Conservation (phyloP, 2,113 vertebrate species). For the Dipodomys stephensi region DNA sequence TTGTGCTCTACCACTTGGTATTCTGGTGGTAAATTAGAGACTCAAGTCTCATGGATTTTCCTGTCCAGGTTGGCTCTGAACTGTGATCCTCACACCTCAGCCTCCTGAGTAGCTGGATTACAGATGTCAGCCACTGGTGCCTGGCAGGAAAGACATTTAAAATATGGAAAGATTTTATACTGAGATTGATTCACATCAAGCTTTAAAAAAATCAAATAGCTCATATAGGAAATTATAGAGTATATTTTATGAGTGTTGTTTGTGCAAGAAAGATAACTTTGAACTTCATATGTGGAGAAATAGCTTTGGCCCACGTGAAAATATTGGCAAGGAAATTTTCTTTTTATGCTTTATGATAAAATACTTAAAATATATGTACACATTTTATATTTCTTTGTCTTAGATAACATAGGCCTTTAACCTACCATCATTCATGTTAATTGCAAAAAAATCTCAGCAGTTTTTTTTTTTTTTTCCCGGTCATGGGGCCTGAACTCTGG, state of each 20-base stretch:
- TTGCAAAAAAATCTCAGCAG: background rate
- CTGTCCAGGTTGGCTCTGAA: too few relatives aligned
- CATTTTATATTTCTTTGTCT: background rate
- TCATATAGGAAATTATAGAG: constrained; percentile 17
- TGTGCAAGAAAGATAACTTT: constrained; percentile 34
- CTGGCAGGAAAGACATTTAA: background rate
- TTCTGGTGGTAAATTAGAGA: too few relatives aligned
- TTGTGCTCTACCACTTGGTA: too few relatives aligned
- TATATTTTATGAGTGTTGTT: background rate
- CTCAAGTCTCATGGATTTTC: too few relatives aligned
- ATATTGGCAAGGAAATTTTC: constrained; percentile 38
- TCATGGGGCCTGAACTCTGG: too few relatives aligned
- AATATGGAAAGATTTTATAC: background rate
- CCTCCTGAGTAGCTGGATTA: too few relatives aligned
- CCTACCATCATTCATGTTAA: background rate
- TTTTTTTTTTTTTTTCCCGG: too few relatives aligned
- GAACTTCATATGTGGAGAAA: constrained; percentile 24
- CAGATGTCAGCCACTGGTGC: too few relatives aligned
- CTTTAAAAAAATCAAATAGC: background rate
- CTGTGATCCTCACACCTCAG: too few relatives aligned
- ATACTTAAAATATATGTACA: background rate
- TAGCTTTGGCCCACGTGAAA: background rate
- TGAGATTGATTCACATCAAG: background rate
- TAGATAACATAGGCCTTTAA: background rate
- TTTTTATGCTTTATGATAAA: constrained; percentile 42